Evolutionary conservation across 2,113 vertebrate genomes (phyloP).

Genomic region (Uropsilus gracilis): DNA sequence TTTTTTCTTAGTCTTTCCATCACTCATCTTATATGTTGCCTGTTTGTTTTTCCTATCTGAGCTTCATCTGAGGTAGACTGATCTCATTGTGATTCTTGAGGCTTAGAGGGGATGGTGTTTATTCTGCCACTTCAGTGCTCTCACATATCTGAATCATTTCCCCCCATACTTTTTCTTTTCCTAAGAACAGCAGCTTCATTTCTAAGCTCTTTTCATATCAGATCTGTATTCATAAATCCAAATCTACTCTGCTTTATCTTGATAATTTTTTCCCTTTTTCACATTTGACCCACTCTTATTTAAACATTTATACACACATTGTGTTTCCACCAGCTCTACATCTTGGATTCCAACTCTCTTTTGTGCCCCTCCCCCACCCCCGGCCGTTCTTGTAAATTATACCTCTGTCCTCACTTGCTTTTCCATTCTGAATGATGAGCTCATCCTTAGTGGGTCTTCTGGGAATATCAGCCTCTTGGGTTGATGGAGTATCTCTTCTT

Average conservation of each 20-base stretch:
- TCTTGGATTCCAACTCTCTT: background rate
- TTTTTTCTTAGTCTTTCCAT: background rate
- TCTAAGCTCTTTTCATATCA: background rate
- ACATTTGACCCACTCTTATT: background rate
- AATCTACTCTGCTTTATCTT: background rate
- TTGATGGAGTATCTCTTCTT: background rate
- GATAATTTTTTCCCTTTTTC: background rate
- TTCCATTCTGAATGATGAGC: background rate
- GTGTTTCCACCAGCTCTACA: background rate
- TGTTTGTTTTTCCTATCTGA: background rate
- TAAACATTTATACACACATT: constrained; percentile 9
- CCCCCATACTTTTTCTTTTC: background rate
- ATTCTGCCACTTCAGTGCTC: background rate
- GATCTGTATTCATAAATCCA: background rate
- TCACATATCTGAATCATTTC: background rate
- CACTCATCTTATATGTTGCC: background rate
- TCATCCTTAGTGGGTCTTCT: background rate
- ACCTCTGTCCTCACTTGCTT: background rate
- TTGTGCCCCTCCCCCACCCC: too few species aligned
- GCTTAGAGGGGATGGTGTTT: background rate
- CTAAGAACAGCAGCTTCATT: background rate
- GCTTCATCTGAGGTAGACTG: background rate
- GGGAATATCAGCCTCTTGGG: background rate
- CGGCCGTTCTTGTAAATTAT: background rate
- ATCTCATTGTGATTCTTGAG: background rate